Base-by-base conservation (phyloP, 1,140 invertebrate genomes). In the Drosophila lacertosa region DNA sequence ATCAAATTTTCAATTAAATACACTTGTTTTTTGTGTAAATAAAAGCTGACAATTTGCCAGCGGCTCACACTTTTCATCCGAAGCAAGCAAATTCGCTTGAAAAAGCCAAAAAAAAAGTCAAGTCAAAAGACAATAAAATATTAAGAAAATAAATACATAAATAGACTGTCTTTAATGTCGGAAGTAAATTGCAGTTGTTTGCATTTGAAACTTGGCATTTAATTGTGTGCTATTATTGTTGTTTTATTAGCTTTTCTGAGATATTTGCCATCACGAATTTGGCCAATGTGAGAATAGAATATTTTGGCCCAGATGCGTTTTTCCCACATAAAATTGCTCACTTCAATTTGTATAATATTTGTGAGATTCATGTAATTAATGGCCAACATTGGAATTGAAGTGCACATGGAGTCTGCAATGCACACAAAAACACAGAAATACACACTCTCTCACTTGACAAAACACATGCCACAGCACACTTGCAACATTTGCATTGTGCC, bases 331-430 rank as follows among this genome's bases (percentile, higher is more conserved):
- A 29, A 32, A 18, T 32, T 24, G 26, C 15, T 50, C 9, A 11
- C 20, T 42, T 24, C 20, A 45, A 48, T 48, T 47, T 59, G 29
- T 48, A 13, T 33, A 50, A 60, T 24, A 60, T 60, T 50, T 50
- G 33, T 26, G 11, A 26, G 45, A 50, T 29, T 50, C 45, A 13
- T 16, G 10, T 33, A 60, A 35, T 55, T 55, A 42, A 55, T 40
- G 51, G 53, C 13, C 44, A 33, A 24, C 58, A 39, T 35, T 39
- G 35, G 45, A 20, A 24, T 22, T 15, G 18, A 51, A 24, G n/a
- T 42, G 37, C 48, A 63, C 37, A 20, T 50, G 47, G 26, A 53
- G 59, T 50, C 15, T 39, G 40, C 24, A 42, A 13, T 45, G 16
- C 55, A 4, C 10, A 26, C 13, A 40, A 20, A 18, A 22, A 24